These are phyloP conservation scores for Ambastaia sidthimunki DNA, from an alignment of 2,797 vertebrate species.

Conservation along the genomic window DNA sequence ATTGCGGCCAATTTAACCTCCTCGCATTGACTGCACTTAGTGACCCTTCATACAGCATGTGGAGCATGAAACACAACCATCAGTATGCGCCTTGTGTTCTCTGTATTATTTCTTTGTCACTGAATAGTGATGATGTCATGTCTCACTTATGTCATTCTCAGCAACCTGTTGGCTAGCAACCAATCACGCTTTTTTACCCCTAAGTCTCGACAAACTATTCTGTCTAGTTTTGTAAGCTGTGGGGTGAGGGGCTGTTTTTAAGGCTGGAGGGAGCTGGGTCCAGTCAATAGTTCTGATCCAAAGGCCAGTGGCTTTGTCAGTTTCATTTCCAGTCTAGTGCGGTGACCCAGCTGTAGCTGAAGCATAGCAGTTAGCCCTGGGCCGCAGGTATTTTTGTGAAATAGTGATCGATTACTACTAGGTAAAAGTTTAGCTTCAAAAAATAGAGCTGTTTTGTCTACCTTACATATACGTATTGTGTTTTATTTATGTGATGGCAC, in stretches of 20 bases:
- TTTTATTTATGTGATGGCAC: background rate
- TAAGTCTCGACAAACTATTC: conserved; percentile 59
- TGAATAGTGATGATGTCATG: conserved; percentile 46
- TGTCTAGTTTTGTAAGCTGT: conserved; percentile 39
- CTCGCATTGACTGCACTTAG: conserved; percentile 70
- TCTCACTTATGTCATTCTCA: conserved; percentile 60
- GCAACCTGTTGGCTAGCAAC: conserved; percentile 24
- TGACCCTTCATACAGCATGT: conserved; percentile 71
- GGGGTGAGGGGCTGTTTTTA: conserved; percentile 41
- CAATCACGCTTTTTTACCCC: conserved; percentile 39
- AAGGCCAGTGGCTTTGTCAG: conserved; percentile 42
- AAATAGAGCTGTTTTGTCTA: conserved; percentile 36
- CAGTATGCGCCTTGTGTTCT: conserved; percentile 30
- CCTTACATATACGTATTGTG: conserved; percentile 2
- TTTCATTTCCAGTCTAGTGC: conserved; percentile 41
- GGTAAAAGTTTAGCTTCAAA: background rate
- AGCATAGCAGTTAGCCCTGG: conserved; percentile 2
- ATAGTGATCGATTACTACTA: conserved; percentile 12
- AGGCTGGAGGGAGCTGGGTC: conserved; percentile 35
- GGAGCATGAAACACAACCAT: conserved; percentile 69
- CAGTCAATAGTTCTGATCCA: conserved; percentile 52
- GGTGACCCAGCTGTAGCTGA: conserved; percentile 23
- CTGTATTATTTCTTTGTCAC: conserved; percentile 31
- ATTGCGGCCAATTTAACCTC: conserved; percentile 71
- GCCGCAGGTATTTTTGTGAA: conserved; percentile 40